Evolutionary conservation across 2,888 invertebrate species (phyloP), one percentile per base, ranked within the genome.

Genomic region (Thecophora atra): DNA sequence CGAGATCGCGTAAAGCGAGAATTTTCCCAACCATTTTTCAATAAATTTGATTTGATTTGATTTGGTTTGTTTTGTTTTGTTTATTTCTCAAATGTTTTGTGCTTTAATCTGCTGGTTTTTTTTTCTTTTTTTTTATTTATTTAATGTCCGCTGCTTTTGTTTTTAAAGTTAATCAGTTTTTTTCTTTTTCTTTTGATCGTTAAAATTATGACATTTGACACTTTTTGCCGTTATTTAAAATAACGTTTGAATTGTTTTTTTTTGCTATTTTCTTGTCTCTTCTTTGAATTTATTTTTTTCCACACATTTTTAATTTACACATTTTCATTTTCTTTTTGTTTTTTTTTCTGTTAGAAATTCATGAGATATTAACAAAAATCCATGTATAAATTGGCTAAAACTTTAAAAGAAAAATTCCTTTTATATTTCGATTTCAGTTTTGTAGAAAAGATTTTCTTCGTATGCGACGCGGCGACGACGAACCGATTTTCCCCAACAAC

Each of bases 11-110:
- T 73, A 86, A 79, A 73, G 82, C 82, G 78, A 86, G 80, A 76
- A 86, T 81, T 80, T 86, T 86, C 80, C 85, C 86, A 78, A 86
- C 87, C 86, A 86, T 85, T 78, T 81, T 47, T n/a, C n/a, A n/a
- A n/a, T 64, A 52, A 21, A 52, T 56, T 60, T 37, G 11, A 37
- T 37, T 62, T 44, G 58, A 24, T 47, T 58, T 6, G 17, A 19
- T 54, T 68, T 68, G 11, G 21, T 67, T 44, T 37, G 6, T 69
- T 44, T 30, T 6, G 11, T 11, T 37, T 37, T 56, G 30, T 52
- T 54, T 67, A 11, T 52, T 4, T 28, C 30, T 30, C 11, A 6
- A 2, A 11, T 37, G 6, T 2, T 37, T 11, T 8, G 37, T 37
- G 3, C 37, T 37, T 37, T 37, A 37, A 37, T 6, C 11, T 37